Conservation (phyloP, 2,113 vertebrate genomes). For the Struthidea cinerea region DNA sequence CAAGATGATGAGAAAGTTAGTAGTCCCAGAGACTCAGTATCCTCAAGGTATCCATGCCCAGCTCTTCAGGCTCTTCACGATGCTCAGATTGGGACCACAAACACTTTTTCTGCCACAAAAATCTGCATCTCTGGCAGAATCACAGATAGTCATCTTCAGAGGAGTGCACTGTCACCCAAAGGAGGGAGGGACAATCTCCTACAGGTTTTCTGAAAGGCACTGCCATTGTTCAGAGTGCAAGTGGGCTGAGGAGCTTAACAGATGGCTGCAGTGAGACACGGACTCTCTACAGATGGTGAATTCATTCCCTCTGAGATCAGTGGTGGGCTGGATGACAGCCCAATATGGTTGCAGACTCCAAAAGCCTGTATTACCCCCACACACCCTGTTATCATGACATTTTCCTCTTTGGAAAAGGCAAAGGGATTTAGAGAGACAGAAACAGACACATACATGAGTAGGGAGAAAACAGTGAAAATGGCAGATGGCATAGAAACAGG, state of each 20-base stretch:
- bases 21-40: background rate
- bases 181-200: conserved; percentile 14
- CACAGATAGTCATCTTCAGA: background rate
- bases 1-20: background rate
- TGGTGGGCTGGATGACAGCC: conserved; percentile 59
- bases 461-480: background rate
- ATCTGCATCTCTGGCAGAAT: background rate
- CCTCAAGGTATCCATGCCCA: background rate
- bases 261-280: conserved; percentile 69
- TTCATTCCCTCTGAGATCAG: conserved; percentile 53
- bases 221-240: conserved; percentile 64
- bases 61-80: background rate
- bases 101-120: background rate
- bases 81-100: background rate
- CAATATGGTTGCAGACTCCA: conserved; percentile 48
- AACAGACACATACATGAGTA: background rate
- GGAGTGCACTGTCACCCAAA: background rate
- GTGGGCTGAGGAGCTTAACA: conserved; percentile 68
- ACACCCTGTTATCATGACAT: conserved; percentile 47
- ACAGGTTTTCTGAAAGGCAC: conserved; percentile 56
- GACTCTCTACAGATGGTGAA: conserved; percentile 69
- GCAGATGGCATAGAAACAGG: conserved; percentile 17
- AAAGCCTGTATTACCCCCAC: conserved; percentile 46
- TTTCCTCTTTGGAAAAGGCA: conserved; percentile 57
- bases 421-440: conserved; percentile 35